Base-by-base conservation (phyloP, 2,888 invertebrate genomes). In the Polyommatus iphigenia region DNA sequence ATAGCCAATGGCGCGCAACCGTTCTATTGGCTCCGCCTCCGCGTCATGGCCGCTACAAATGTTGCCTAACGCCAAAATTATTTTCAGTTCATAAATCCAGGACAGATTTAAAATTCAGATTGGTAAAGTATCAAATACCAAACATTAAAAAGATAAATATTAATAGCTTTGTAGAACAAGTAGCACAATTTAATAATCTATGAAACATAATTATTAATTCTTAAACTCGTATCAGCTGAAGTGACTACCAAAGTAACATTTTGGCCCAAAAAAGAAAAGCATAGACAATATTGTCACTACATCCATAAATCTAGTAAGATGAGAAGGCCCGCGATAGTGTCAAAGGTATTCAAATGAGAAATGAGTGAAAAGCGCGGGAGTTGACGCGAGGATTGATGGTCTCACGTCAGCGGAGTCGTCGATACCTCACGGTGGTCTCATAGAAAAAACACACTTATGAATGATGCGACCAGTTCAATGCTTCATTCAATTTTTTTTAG, bases 51-150 rank as follows among this genome's bases (percentile, higher is more conserved):
- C 88, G 92, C 90, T 87, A 83, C 86, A 84, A 87, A 88, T 87
- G 86, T 88, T 84, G 85, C 83, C 87, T 90, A 90, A 89, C 86
- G 89, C 91, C 93, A 92, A 91, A 92, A 91, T 92, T 91, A 91
- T 90, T 89, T 86, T 86, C 81, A 81, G 80, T 78, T 78, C 78
- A 79, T 79, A 79, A 77, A 75, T 76, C 29, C 41, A 76, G 15
- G 15, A 67, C 29, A 32, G 29, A 20, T 62, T 20, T 59, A 20
- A 59, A 59, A 20, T 20, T 59, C 18, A 54, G 54, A 54, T 54
- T 18, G 4, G 5, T 18, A 54, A 15, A 18, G 18, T 54, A 54
- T 5, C 18, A 18, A 15, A 54, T 5, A 54, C 54, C 3, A 54
- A 15, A 18, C 18, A 54, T 18, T 54, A 54, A 54, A 54, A 54